Evolutionary conservation across 1,140 invertebrate species (phyloP).

Genomic region (Zaprionus ghesquierei): DNA sequence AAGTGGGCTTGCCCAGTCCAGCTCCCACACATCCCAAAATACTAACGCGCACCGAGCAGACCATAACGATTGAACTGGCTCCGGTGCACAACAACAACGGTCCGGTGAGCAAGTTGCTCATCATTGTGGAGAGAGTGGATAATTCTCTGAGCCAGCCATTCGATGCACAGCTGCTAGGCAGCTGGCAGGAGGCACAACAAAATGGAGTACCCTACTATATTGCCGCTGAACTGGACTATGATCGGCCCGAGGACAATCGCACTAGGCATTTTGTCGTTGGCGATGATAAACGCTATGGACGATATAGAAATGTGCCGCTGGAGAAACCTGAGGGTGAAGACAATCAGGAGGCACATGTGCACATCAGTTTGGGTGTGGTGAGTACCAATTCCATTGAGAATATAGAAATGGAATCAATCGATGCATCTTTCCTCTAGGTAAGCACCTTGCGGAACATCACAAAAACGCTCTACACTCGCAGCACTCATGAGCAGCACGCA

Average conservation of each 20-base stretch:
- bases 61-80: slow-evolving; percentile 86
- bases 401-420: background rate
- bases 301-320: slow-evolving; percentile 91
- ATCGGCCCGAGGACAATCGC: slow-evolving; percentile 65
- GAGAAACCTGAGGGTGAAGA: slow-evolving; percentile 68
- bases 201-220: slow-evolving; percentile 90
- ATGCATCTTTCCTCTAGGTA: slow-evolving; percentile 21
- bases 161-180: slow-evolving; percentile 83
- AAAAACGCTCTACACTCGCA: slow-evolving; percentile 87
- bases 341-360: slow-evolving; percentile 84
- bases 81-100: slow-evolving; percentile 88
- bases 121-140: slow-evolving; percentile 87
- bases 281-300: slow-evolving; percentile 88
- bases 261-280: slow-evolving; percentile 89
- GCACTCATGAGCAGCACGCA: slow-evolving; percentile 80
- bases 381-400: slow-evolving; percentile 12
- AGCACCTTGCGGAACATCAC: slow-evolving; percentile 87
- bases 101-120: slow-evolving; percentile 87
- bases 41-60: slow-evolving; percentile 84
- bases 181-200: slow-evolving; percentile 85
- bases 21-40: slow-evolving; percentile 86
- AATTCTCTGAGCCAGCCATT: slow-evolving; percentile 85
- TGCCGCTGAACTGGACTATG: slow-evolving; percentile 87
- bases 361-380: slow-evolving; percentile 89
- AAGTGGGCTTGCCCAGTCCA: slow-evolving; percentile 87